Base-by-base conservation (phyloP, 1,140 invertebrate genomes). In the Drosophila triauraria region DNA sequence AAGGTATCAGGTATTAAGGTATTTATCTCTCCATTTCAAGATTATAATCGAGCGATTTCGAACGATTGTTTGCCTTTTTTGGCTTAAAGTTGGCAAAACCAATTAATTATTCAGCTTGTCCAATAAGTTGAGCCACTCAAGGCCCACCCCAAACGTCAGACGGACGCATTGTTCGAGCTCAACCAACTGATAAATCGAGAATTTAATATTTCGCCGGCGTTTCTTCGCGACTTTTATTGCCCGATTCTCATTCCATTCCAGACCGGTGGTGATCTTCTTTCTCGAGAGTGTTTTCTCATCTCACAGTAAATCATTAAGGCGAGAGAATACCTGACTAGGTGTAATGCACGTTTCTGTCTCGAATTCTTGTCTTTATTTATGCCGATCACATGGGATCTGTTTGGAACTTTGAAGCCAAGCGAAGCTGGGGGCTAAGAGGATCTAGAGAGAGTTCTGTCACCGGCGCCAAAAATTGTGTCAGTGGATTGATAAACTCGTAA, bases 161-260 rank as follows among this genome's bases (percentile, higher is more conserved):
- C 20, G 12, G 27, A 20, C 15, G 10, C 38, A 50, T 44, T 71
- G 67, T 72, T 71, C 13, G 8, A 59, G 53, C 67, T 72, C 46
- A 71, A 27, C 65, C 43, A 70, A 32, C 65, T 70, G 65, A 58
- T 67, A 40, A 70, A 71, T 71, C 17, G 35, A 35, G 67, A 42
- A 60, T 51, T 72, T 72, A 72, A 72, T 71, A 72, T 72, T 72
- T 72, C 23, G 69, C 7, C 25, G 54, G 69, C 69, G 69, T 72
- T 50, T 60, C 51, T 51, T 30, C 30, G 23, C 43, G 68, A 57
- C 64, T 69, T 57, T 71, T 71, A 71, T 48, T 68, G 64, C 48
- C 30, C 68, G 65, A 27, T 46, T 59, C 62, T 25, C 27, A n/a
- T 23, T 44, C 54, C 40, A 60, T 65, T 10, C 17, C 51, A 20